Evolutionary conservation across 2,797 vertebrate species (phyloP).

Genomic region (Etheostoma nigrum): DNA sequence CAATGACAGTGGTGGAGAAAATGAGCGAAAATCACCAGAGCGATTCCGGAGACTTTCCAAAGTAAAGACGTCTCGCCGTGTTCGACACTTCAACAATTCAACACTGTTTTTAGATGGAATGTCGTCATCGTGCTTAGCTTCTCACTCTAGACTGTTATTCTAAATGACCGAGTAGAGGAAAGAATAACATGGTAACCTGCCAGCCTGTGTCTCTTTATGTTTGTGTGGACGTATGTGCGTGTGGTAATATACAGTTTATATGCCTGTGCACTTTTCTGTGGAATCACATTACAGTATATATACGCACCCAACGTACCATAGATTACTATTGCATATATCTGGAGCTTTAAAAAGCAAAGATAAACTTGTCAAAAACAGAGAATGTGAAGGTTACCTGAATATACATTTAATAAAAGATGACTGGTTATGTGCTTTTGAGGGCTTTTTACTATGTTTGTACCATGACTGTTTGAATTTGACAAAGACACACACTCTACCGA

Average conservation of each 20-base stretch:
- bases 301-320: neutral
- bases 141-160: constrained; percentile 79
- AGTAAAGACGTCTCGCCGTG: constrained; percentile 72
- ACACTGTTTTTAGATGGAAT: constrained; percentile 77
- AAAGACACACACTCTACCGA: constrained; percentile 53
- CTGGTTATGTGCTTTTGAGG: constrained; percentile 5
- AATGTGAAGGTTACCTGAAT: constrained; percentile 12
- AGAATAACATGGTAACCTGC: constrained; percentile 78
- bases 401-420: constrained; percentile 8
- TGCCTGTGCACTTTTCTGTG: constrained; percentile 4
- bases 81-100: constrained; percentile 77
- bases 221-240: constrained; percentile 9
- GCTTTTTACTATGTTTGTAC: constrained; percentile 20
- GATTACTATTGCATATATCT: neutral
- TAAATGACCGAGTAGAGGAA: constrained; percentile 77
- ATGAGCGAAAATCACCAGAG: constrained; percentile 72
- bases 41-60: constrained; percentile 71
- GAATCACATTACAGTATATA: constrained; percentile 1
- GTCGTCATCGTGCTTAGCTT: constrained; percentile 73
- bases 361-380: neutral
- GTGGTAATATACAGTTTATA: constrained; percentile 23
- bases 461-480: constrained; percentile 32
- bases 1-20: constrained; percentile 73
- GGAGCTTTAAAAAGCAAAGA: constrained; percentile 27
- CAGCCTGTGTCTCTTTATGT: constrained; percentile 52